phyloP scores from a whole-genome alignment of 2,797 vertebrate species.

The Calcarius lapponicus region DNA sequence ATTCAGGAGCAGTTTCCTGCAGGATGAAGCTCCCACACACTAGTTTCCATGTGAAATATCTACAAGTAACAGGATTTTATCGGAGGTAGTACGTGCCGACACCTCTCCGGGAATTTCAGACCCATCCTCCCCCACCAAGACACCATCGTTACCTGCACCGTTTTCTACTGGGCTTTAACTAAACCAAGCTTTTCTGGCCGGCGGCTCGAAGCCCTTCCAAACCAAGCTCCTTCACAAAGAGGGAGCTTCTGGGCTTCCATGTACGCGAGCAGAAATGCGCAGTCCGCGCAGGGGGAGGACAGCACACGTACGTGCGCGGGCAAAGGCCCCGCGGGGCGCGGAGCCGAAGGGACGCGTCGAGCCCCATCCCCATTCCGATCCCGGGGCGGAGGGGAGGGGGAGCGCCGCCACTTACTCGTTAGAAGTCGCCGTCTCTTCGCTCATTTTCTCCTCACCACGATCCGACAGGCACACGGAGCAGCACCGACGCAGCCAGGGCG shows the following conservation, averaged over 20 bases:
- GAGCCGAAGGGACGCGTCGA: neutral
- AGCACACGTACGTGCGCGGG: neutral
- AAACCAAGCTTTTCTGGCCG: neutral
- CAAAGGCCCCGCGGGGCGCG: neutral
- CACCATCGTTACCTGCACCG: conserved; percentile 1
- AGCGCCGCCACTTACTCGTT: conserved; percentile 88
- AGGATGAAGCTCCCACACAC: conserved; percentile 76
- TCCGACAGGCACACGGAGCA: conserved; percentile 84
- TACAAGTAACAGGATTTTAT: conserved; percentile 39
- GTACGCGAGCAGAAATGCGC: conserved; percentile 13
- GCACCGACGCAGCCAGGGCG: conserved; percentile 86
- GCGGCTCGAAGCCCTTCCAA: neutral
- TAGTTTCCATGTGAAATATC: conserved; percentile 70
- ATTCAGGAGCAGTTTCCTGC: conserved; percentile 75
- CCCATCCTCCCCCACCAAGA: neutral
- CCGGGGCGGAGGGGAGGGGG: neutral
- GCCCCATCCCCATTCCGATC: neutral
- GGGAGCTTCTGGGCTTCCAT: conserved; percentile 6
- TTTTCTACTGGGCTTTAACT: neutral
- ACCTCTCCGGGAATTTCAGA: neutral
- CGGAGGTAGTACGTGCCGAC: neutral
- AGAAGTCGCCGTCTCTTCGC: conserved; percentile 97
- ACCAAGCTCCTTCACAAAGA: conserved; percentile 20
- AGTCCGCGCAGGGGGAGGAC: neutral
- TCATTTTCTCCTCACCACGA: conserved; percentile 97